Evolutionary conservation across 2,113 vertebrate species (phyloP).

Genomic region (Physeter macrocephalus): DNA sequence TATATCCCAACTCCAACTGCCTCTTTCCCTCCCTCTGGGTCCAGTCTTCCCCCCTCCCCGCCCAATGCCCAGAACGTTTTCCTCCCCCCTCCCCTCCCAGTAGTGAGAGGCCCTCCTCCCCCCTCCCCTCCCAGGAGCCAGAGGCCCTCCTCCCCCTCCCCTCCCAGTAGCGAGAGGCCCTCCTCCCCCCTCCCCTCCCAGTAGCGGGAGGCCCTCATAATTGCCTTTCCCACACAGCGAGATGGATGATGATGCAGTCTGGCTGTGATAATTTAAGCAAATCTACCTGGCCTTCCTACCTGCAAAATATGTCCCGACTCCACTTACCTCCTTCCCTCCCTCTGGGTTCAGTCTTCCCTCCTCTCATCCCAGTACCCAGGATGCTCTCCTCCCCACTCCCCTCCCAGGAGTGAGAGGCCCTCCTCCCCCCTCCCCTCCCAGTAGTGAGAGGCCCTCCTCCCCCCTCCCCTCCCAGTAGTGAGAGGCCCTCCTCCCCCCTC

Average conservation of each 20-base stretch:
- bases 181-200: too few relatives aligned
- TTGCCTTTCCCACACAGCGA: neutral
- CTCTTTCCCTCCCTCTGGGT: too few relatives aligned
- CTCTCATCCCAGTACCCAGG: neutral
- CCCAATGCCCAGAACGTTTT: neutral
- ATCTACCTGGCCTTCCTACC: neutral
- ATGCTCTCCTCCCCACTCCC: too few relatives aligned
- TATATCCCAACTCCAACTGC: fast-evolving
- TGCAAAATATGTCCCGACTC: neutral
- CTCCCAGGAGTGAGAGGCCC: too few relatives aligned
- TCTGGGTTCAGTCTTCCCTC: fast-evolving
- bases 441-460: too few relatives aligned
- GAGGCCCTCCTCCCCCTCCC: neutral
- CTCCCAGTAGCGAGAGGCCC: too few relatives aligned
- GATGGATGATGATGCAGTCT: neutral
- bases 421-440: fast-evolving
- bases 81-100: fast-evolving
- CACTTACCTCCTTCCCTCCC: too few relatives aligned
- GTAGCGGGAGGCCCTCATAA: too few relatives aligned
- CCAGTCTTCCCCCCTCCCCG: fast-evolving
- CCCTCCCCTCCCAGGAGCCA: too few relatives aligned
- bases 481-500: fast-evolving
- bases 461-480: fast-evolving
- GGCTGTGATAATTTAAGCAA: neutral
- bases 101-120: neutral